phyloP scores from a whole-genome alignment of 2,113 vertebrate species.

The Genyomyrus donnyi region DNA sequence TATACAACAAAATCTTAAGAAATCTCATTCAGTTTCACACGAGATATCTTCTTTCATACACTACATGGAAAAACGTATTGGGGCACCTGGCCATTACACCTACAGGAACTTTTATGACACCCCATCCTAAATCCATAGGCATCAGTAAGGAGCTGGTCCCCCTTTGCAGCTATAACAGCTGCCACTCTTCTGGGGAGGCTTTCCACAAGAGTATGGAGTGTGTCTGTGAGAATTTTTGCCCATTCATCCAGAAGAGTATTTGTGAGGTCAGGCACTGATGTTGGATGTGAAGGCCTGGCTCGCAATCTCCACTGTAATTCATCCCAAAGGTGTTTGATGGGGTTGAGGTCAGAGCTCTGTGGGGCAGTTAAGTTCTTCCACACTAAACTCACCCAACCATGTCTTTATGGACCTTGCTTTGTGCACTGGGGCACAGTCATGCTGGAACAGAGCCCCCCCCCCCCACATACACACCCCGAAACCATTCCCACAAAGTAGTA shows the following conservation, averaged over 20 bases:
- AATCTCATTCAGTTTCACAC: background rate
- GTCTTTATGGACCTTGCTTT: too few relatives aligned
- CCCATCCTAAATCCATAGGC: background rate
- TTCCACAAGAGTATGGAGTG: background rate
- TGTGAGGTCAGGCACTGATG: background rate
- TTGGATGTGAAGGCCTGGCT: background rate
- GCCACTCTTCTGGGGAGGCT: background rate
- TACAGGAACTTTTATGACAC: background rate
- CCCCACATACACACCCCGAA: too few relatives aligned
- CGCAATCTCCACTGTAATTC: background rate
- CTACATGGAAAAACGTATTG: background rate
- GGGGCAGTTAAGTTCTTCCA: background rate
- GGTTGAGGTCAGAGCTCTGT: too few relatives aligned
- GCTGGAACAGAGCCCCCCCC: background rate
- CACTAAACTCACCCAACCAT: background rate
- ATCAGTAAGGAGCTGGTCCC: too few relatives aligned
- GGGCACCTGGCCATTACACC: background rate
- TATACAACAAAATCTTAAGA: background rate
- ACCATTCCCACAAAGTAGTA: background rate
- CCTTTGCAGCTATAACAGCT: background rate
- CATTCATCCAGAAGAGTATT: background rate
- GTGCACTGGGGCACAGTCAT: background rate
- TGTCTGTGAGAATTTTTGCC: background rate
- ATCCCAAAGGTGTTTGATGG: background rate
- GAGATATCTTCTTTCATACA: background rate